A percentile compares a stretch with the other conserved stretches of the same genome.
These are phyloP conservation scores for Heterocephalus glaber DNA, from an alignment of 2,113 vertebrate genomes.

Conservation along the genomic window DNA sequence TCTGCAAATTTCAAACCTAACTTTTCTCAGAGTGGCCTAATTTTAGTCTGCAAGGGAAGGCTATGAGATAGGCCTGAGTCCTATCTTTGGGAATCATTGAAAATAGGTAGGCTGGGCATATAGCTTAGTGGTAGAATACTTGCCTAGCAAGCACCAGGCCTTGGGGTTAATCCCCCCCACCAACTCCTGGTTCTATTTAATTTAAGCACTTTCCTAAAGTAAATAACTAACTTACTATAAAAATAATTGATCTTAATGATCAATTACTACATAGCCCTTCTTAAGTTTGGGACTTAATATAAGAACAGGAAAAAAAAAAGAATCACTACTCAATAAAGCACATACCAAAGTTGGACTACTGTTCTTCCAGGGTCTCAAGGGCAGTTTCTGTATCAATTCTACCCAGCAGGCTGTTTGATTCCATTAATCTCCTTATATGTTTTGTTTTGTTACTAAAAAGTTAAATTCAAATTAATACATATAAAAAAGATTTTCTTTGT, in stretches of 20 bases:
- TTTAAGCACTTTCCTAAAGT: slow-evolving; percentile 31
- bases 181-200: not conserved
- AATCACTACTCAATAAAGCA: not conserved
- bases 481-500: not conserved
- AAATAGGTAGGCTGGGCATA: not conserved
- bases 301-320: not conserved
- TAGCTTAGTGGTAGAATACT: too few relatives aligned
- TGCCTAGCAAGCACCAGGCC: not conserved
- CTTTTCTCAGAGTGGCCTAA: not conserved
- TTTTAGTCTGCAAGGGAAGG: not conserved
- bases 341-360: not conserved
- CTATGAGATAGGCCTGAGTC: not conserved
- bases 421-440: not conserved
- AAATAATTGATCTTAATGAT: not conserved
- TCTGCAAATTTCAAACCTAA: not conserved
- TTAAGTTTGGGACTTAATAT: not conserved
- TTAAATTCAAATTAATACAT: not conserved
- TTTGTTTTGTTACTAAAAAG: not conserved
- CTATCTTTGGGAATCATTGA: not conserved
- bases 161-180: not conserved
- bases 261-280: not conserved
- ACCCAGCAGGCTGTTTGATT: not conserved
- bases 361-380: not conserved
- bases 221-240: not conserved
- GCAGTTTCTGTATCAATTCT: not conserved